phyloP scores from a whole-genome alignment of 2,888 invertebrate genomes.

The Drosophila prolongata region DNA sequence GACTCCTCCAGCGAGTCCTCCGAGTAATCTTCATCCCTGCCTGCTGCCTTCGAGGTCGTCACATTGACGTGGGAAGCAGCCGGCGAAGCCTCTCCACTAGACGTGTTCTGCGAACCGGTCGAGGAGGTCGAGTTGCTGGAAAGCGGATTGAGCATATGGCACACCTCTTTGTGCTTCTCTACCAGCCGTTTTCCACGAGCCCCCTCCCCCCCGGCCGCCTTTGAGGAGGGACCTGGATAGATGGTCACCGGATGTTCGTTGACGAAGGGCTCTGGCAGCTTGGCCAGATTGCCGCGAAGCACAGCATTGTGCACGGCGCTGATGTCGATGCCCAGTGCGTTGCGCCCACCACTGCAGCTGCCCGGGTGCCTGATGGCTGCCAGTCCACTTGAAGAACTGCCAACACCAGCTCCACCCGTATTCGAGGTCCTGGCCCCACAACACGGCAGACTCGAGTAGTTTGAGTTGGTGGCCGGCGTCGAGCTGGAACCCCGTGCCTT shows the following conservation, averaged over 20 bases:
- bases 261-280: conserved; percentile 84
- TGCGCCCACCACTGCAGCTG: conserved; percentile 83
- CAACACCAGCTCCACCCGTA: conserved; percentile 47
- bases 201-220: conserved; percentile 46
- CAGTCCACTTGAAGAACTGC: conserved; percentile 54
- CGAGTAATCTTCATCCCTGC: conserved; percentile 88
- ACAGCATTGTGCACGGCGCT: conserved; percentile 85
- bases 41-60: conserved; percentile 72
- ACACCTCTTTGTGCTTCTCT: conserved; percentile 92
- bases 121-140: conserved; percentile 74
- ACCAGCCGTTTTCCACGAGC: conserved; percentile 82
- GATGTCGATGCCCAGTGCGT: conserved; percentile 84
- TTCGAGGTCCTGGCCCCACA: conserved; percentile 77
- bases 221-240: conserved; percentile 86
- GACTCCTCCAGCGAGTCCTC: conserved; percentile 92
- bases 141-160: conserved; percentile 85
- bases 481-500: conserved; percentile 80
- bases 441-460: conserved; percentile 84
- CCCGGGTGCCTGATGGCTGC: conserved; percentile 63
- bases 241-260: conserved; percentile 89
- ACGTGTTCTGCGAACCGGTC: conserved; percentile 60
- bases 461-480: conserved; percentile 80
- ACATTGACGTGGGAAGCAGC: conserved; percentile 68
- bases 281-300: conserved; percentile 83
- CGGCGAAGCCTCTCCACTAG: conserved; percentile 71